Base-by-base conservation (phyloP, 1,140 invertebrate species). In the Rhagoletis pomonella region DNA sequence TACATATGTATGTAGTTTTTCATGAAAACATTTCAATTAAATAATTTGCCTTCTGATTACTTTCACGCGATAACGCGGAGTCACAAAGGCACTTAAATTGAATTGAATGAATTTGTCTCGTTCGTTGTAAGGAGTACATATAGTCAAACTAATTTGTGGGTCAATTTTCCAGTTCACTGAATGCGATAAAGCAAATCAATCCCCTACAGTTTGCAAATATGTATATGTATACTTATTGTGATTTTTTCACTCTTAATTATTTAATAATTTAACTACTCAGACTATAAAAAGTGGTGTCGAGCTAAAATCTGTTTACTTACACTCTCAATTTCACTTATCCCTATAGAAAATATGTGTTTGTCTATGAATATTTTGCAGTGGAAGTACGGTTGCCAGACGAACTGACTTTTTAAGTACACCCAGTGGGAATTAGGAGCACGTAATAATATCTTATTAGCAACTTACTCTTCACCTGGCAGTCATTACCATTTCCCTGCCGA, bases 151-250 rank as follows among this genome's bases (percentile, higher is more conserved):
- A 81, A 81, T 81, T 81, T 81, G 29, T 55, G n/a, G 50, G 44
- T 81, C 44, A 81, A 81, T 81, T 81, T 55, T 81, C 47, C 47
- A 81, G 73, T 81, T 81, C 73, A 81, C 73, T 81, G 73, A 81
- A 81, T 55, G 73, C 17, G 73, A 81, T 81, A 73, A 73, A n/a
- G 67, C 47, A 19, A 81, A 81, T 81, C 17, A 58, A 50, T 73
- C 47, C 39, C 4, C 39, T 69, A 2, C 39, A 69, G 12, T 19
- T 29, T 81, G 47, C 55, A 4, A 17, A 73, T 44, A 14, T 65
- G 17, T 39, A 44, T 73, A 29, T 65, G 64, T 62, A 62, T 17
- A 62, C 39, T n/a, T n/a, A 29, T 29, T 29, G 29, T 29, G 29
- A 42, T 67, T 3, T 47, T 73, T 44, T 44, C 39, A 44, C 39